Evolutionary conservation across 2,113 vertebrate species (phyloP).

Genomic region (Heterotis niloticus): DNA sequence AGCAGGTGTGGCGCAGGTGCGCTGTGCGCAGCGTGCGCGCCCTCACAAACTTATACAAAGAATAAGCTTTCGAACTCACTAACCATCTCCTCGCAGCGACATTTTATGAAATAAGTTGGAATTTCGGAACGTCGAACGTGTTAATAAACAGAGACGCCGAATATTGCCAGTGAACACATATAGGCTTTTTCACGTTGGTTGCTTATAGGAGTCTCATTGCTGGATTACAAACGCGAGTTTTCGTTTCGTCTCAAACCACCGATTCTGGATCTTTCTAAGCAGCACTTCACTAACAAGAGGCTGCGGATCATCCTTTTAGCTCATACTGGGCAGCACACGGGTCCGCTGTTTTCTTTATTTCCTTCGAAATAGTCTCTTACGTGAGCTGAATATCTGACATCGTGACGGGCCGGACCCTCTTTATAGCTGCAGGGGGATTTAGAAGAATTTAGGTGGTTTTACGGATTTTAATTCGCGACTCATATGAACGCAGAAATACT

Average conservation of each 20-base stretch:
- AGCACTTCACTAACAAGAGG: background rate
- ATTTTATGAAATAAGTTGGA: background rate
- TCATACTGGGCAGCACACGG: too few relatives aligned
- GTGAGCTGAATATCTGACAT: too few relatives aligned
- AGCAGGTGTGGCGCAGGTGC: slow-evolving; percentile 47
- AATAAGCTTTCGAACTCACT: background rate
- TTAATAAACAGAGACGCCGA: too few relatives aligned
- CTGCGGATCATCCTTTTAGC: background rate
- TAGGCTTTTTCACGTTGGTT: too few relatives aligned
- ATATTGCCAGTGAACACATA: too few relatives aligned
- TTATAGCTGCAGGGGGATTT: too few relatives aligned
- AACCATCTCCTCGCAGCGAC: background rate
- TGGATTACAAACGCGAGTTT: too few relatives aligned
- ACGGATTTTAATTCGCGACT: background rate
- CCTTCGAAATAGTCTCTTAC: too few relatives aligned
- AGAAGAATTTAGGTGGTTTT: too few relatives aligned
- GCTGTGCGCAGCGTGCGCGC: background rate
- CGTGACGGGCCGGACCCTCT: too few relatives aligned
- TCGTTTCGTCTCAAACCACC: background rate
- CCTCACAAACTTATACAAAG: background rate
- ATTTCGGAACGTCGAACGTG: background rate
- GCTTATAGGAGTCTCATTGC: background rate
- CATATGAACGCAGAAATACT: background rate
- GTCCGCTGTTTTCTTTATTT: too few relatives aligned
- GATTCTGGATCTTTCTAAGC: background rate